phyloP scores from a whole-genome alignment of 2,888 invertebrate genomes.

The Halocaridina rubra region DNA sequence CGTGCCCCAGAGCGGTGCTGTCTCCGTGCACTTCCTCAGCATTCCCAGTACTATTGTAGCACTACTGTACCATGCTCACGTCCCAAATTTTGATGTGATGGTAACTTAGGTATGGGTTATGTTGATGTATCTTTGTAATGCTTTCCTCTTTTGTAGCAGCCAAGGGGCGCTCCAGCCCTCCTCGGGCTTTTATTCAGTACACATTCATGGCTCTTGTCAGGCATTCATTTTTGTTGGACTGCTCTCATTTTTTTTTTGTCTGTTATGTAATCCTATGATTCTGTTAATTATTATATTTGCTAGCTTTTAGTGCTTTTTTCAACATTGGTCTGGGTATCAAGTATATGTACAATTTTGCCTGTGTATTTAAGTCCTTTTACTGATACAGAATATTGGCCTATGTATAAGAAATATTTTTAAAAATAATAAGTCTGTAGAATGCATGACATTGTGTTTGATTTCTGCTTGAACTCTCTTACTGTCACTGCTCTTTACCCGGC shows the following conservation, averaged over 20 bases:
- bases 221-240: conserved; percentile 62
- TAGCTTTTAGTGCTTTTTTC: conserved; percentile 63
- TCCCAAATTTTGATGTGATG: conserved; percentile 61
- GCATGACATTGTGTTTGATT: conserved; percentile 88
- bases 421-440: conserved; percentile 89
- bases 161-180: conserved; percentile 35
- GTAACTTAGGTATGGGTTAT: conserved; percentile 60
- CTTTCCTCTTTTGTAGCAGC: conserved; percentile 56
- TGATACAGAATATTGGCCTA: conserved; percentile 71
- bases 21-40: conserved; percentile 60
- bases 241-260: conserved; percentile 62
- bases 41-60: conserved; percentile 62
- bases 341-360: conserved; percentile 65
- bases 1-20: conserved; percentile 45
- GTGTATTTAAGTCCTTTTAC: conserved; percentile 73
- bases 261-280: conserved; percentile 63
- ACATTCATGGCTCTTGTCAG: conserved; percentile 57
- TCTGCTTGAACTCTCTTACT: conserved; percentile 70
- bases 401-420: conserved; percentile 78
- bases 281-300: conserved; percentile 63
- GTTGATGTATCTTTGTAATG: conserved; percentile 62
- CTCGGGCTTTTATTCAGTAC: conserved; percentile 56
- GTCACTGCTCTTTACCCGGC: conserved; percentile 62
- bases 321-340: conserved; percentile 63
- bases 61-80: conserved; percentile 62